A percentile compares a stretch with the other conserved stretches of the same genome.
Conservation (phyloP, 1,140 invertebrate genomes). For the Tetranychus urticae region DNA sequence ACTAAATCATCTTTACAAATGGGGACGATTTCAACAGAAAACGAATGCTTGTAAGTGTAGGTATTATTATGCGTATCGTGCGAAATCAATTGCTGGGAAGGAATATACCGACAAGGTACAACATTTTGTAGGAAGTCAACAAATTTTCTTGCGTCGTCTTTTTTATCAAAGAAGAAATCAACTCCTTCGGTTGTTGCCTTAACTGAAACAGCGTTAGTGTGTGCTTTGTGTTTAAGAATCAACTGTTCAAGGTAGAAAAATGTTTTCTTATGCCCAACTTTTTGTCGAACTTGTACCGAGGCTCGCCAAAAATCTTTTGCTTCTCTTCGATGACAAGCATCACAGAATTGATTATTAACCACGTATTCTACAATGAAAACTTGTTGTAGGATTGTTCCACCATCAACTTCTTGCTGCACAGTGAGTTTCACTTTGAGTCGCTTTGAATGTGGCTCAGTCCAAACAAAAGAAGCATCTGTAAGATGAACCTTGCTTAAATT, state of each 20-base stretch:
- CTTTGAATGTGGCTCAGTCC: slow-evolving; percentile 98
- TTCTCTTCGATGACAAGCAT: slow-evolving; percentile 83
- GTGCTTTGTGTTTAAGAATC: slow-evolving; percentile 82
- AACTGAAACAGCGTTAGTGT: slow-evolving; percentile 72
- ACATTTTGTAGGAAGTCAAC: slow-evolving; percentile 72
- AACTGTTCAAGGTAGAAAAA: slow-evolving; percentile 95
- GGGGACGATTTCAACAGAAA: slow-evolving; percentile 81
- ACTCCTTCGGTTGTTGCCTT: slow-evolving; percentile 61
- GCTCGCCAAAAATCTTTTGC: slow-evolving; percentile 96
- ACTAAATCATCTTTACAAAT: slow-evolving; percentile 86
- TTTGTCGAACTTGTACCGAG: slow-evolving; percentile 38
- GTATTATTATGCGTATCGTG: slow-evolving; percentile 91
- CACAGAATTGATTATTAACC: slow-evolving; percentile 81
- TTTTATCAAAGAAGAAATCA: slow-evolving; percentile 80
- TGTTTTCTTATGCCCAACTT: slow-evolving; percentile 67
- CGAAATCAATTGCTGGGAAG: slow-evolving; percentile 84
- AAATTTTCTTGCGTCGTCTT: slow-evolving; percentile 77
- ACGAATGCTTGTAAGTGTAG: slow-evolving; percentile 72
- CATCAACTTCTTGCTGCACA: slow-evolving; percentile 67
- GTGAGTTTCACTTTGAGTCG: slow-evolving; percentile 88
- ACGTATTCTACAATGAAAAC: slow-evolving; percentile 77
- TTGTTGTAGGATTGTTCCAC: slow-evolving; percentile 28
- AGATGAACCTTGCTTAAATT: slow-evolving; percentile 60
- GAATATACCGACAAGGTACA: slow-evolving; percentile 34
- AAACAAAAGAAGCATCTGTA: slow-evolving; percentile 86